These are phyloP conservation scores for Octodon degus DNA, from an alignment of 2,113 vertebrate species.

Conservation along the genomic window DNA sequence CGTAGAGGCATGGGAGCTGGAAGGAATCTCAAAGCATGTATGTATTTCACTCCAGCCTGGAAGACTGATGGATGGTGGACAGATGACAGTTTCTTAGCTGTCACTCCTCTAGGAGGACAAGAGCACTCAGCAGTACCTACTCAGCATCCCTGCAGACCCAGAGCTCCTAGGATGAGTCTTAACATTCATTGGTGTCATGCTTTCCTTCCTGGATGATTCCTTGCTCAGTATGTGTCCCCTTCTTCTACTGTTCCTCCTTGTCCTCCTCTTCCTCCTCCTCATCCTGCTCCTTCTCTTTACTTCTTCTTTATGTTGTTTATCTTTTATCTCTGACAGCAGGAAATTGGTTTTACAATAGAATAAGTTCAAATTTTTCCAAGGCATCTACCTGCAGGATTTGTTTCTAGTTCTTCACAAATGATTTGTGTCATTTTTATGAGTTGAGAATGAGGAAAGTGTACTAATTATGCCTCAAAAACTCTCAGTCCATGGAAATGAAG, in stretches of 20 bases:
- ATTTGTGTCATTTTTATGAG: background rate
- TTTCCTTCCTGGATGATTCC: background rate
- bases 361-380: background rate
- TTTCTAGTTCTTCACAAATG: background rate
- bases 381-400: background rate
- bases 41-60: background rate
- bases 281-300: background rate
- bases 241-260: background rate
- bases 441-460: background rate
- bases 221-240: background rate
- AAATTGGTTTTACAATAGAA: slow-evolving; percentile 8
- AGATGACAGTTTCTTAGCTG: background rate
- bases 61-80: background rate
- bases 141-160: background rate
- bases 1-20: rapidly evolving
- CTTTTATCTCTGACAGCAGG: background rate
- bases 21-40: background rate
- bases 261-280: background rate
- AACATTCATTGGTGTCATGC: background rate
- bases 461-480: background rate
- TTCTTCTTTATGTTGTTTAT: background rate
- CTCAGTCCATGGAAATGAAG: background rate
- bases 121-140: background rate
- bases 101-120: background rate
- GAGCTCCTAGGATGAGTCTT: background rate